Percentiles rank a stretch among this genome's conserved stretches.
Evolutionary conservation across 2,113 vertebrate genomes (phyloP).

Genomic region (Macroglossus sobrinus): DNA sequence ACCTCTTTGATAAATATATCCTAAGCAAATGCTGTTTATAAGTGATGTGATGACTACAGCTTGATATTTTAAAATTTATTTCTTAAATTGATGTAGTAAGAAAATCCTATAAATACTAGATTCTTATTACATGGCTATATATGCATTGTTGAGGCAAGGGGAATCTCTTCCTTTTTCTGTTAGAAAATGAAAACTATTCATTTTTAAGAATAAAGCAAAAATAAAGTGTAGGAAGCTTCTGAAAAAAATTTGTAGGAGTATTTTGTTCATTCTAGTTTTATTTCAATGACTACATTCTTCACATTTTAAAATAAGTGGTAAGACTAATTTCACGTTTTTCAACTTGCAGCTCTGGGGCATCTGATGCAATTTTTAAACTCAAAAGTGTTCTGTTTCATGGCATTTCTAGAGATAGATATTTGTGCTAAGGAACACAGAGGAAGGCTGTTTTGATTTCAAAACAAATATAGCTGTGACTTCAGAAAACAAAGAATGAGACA

Average conservation of each 20-base stretch:
- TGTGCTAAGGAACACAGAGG: not conserved
- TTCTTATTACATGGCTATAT: not conserved
- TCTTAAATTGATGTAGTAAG: not conserved
- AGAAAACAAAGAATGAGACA: conserved; percentile 11
- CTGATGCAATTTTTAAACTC: conserved; percentile 20
- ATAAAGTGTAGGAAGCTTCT: not conserved
- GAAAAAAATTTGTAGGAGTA: not conserved
- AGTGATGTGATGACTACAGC: not conserved
- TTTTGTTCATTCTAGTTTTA: conserved; percentile 1
- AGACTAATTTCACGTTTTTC: conserved; percentile 20
- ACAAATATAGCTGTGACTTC: not conserved
- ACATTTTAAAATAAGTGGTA: not conserved
- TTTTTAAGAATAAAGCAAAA: not conserved
- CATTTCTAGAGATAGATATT: not conserved
- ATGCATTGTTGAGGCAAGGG: not conserved
- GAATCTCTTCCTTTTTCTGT: not conserved
- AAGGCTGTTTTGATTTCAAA: not conserved
- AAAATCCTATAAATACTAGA: not conserved
- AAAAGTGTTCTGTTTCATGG: not conserved
- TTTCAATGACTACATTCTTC: not conserved
- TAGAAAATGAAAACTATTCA: not conserved
- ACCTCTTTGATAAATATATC: not conserved
- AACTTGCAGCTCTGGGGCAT: not conserved
- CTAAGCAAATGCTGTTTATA: not conserved
- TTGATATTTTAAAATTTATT: conserved; percentile 7